Evolutionary conservation across 1,140 invertebrate species (phyloP), one percentile per base, ranked within the genome.

Genomic region (Agrypnia vestita): DNA sequence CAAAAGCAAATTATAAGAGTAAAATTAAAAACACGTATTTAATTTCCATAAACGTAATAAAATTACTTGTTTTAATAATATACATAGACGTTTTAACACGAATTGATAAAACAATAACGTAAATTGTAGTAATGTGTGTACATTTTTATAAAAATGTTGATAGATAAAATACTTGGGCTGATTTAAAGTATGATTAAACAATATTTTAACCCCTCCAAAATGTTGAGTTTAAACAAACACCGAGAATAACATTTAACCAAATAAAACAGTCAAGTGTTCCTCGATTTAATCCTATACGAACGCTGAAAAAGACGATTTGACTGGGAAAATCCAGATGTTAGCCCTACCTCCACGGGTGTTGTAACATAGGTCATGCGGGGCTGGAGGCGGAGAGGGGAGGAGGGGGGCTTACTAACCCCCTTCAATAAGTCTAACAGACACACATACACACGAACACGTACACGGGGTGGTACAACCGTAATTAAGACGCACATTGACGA

Each of bases 401-500:
- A 13, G 35, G 55, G 74, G 19, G n/a, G 51, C 12, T 61, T 15
- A 19, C 6, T 6, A 35, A 61, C 49, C 61, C 62, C 47, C 55
- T 73, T 56, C 56, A 59, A 78, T 78, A 64, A 78, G 51, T 53
- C 35, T 46, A 74, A 49, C 44, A 74, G 47, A 44, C 56, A 25
- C 17, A 55, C 51, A 77, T 17, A 17, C 21, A 71, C 15, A 49
- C 25, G 25, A 3, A 74, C 25, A 43, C 71, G 25, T 55, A 35
- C 71, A 67, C 44, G 55, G 61, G 49, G 61, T 76, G 59, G 73
- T 49, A 75, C 76, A 67, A 53, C 73, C 73, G 78, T 82, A 82
- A 82, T 82, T 82, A 79, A 82, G 77, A 82, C 80, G 72, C 76
- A 67, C 72, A 72, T 62, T 79, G 80, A 82, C 73, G 72, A 69